phyloP scores from a whole-genome alignment of 92 coral and sea anemone genomes.

The Parazoanthus atlanticus region DNA sequence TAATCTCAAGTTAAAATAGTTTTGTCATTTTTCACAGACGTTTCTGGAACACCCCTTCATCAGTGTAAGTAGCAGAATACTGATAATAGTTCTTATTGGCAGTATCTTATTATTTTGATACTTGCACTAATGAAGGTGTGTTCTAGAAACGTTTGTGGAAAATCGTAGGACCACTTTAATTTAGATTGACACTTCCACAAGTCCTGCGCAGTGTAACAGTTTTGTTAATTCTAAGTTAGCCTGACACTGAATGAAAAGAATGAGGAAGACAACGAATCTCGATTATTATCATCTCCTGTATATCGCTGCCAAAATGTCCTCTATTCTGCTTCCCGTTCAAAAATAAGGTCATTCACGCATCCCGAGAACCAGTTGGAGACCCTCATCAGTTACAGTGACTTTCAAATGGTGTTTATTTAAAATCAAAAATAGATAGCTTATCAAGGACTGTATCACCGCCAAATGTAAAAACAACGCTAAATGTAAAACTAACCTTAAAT shows the following conservation, averaged over 20 bases:
- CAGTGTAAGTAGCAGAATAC: not conserved
- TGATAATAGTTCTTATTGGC: not conserved
- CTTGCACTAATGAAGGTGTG: not conserved
- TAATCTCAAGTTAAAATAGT: not conserved
- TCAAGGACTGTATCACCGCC: not conserved
- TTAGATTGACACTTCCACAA: no score
- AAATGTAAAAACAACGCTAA: not conserved
- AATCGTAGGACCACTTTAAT: no score
- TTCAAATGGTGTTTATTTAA: slow-evolving; percentile 8
- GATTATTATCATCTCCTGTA: no score
- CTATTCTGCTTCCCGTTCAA: not conserved
- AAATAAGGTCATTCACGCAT: not conserved
- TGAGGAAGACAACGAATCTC: no score
- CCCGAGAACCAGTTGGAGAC: slow-evolving; percentile 11
- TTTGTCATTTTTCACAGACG: not conserved
- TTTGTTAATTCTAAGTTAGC: slow-evolving; percentile 7
- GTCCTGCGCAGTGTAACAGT: slow-evolving; percentile 1
- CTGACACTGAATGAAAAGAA: not conserved
- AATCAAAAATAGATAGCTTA: slow-evolving; percentile 6
- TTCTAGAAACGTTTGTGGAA: not conserved
- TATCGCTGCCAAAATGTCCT: slow-evolving; percentile 1
- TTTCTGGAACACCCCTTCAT: slow-evolving; percentile 10
- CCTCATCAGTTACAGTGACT: slow-evolving; percentile 5
- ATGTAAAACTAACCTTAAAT: slow-evolving; percentile 7
- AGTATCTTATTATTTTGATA: slow-evolving; percentile 3